Evolutionary conservation across 2,113 vertebrate genomes (phyloP).

Genomic region (Oxyruncus cristatus): DNA sequence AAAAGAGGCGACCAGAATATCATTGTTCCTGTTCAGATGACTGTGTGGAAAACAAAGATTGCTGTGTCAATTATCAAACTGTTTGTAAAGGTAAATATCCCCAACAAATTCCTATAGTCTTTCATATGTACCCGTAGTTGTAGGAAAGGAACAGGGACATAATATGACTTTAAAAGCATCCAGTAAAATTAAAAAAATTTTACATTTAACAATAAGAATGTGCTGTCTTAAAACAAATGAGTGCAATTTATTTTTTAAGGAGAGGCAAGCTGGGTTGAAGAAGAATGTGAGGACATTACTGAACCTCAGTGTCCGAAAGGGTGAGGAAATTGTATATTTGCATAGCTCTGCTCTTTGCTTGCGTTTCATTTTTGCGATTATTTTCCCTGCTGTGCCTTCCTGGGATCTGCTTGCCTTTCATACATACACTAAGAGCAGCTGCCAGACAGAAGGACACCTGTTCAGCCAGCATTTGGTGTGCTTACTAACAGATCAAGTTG

Average conservation of each 20-base stretch:
- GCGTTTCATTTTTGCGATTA: background rate
- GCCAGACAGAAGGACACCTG: background rate
- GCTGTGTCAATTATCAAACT: conserved; percentile 74
- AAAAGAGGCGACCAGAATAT: conserved; percentile 74
- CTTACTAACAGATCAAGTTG: background rate
- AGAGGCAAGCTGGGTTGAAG: conserved; percentile 78
- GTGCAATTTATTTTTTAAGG: conserved; percentile 43
- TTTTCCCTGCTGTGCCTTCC: background rate
- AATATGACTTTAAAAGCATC: background rate
- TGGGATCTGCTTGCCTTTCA: background rate
- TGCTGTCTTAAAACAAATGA: background rate
- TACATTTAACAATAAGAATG: background rate
- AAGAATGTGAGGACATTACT: conserved; percentile 72
- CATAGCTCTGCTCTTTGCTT: conserved; percentile 34
- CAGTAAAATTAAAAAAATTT: background rate
- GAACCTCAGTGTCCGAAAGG: conserved; percentile 76
- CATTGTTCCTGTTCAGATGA: conserved; percentile 79
- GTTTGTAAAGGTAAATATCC: conserved; percentile 71
- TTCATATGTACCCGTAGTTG: background rate
- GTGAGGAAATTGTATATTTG: conserved; percentile 66
- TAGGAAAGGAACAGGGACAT: background rate
- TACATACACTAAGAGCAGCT: background rate
- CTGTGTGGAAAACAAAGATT: conserved; percentile 69
- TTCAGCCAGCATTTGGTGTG: background rate
- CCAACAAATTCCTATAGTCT: background rate